Base-by-base conservation (phyloP, 2,888 invertebrate genomes). In the Cephus rjabovi region DNA sequence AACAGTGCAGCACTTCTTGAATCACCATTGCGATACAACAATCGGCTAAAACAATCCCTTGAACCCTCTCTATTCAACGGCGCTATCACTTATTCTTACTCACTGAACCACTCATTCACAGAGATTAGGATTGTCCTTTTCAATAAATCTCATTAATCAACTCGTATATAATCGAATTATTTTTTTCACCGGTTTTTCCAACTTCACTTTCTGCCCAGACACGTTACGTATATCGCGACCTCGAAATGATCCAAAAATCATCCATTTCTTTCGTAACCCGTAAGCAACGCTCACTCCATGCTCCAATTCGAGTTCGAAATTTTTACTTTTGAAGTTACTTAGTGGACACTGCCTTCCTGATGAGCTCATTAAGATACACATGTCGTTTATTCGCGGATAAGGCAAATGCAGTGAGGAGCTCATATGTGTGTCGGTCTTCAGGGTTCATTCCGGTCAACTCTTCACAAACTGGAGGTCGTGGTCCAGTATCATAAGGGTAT, bases 341-440 rank as follows among this genome's bases (percentile, higher is more conserved):
- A 74, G 77, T 76, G 75, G 71, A 35, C 77, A 68, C 56, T 80
- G 79, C 69, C 77, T 71, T 73, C 37, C 79, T 77, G 78, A 80
- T 78, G 79, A 80, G 73, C 77, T 77, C 74, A 81, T 79, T 78
- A 81, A 78, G 75, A 79, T 81, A 78, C 79, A 76, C 75, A 73
- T 81, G 75, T 78, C 76, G 75, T 73, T 76, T 79, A 79, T 81
- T 75, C 77, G 34, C 23, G n/a, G n/a, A 71, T 71, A 33, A 33
- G 1, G 9, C 23, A 23, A 12, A 15, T 4, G 31, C 23, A 71
- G 12, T 15, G 1, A 23, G 23, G 2, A 23, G 9, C 23, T 9
- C 9, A 23, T 56, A 56, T 23, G 56, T 56, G 56, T 56, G 23
- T 56, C 37, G 15, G 9, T 23, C 56, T 56, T 56, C 56, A 56